Conservation (phyloP, 2,797 vertebrate genomes). For the Coranthus polyacanthus region DNA sequence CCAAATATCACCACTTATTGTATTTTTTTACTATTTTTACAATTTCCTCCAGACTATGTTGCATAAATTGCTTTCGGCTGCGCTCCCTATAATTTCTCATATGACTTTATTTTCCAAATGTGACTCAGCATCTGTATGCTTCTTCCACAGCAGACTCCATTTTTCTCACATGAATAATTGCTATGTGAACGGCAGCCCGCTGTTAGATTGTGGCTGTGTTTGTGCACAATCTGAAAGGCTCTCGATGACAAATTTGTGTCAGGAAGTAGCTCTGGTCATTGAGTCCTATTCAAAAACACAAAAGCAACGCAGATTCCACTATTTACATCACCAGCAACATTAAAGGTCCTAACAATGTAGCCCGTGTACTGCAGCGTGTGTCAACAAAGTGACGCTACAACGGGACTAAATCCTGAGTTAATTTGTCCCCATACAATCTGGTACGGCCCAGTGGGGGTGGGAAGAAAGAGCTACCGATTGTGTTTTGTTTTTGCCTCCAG, state of each 20-base stretch:
- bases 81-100: slow-evolving; percentile 32
- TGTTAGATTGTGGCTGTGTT: slow-evolving; percentile 40
- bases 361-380: slow-evolving; percentile 53
- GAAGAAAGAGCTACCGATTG: slow-evolving; percentile 81
- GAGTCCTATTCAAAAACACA: slow-evolving; percentile 78
- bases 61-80: slow-evolving; percentile 4
- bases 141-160: slow-evolving; percentile 18
- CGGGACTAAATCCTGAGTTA: slow-evolving; percentile 72
- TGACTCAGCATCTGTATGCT: slow-evolving; percentile 48
- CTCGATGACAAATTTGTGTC: slow-evolving; percentile 85
- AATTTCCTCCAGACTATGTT: background rate
- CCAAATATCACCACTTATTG: background rate
- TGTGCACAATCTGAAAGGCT: slow-evolving; percentile 61
- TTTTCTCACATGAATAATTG: slow-evolving; percentile 48
- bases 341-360: slow-evolving; percentile 80
- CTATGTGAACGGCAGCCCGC: slow-evolving; percentile 43
- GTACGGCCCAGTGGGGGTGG: slow-evolving; percentile 54
- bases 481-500: slow-evolving; percentile 86
- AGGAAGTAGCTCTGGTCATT: slow-evolving; percentile 76
- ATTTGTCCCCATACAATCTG: slow-evolving; percentile 72
- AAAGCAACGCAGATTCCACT: slow-evolving; percentile 70
- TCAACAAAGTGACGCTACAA: slow-evolving; percentile 73
- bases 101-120: slow-evolving; percentile 34
- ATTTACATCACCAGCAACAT: slow-evolving; percentile 86
- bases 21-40: slow-evolving; percentile 9